phyloP scores from a whole-genome alignment of 2,888 invertebrate genomes.

The Leptopilina drosophilae region DNA sequence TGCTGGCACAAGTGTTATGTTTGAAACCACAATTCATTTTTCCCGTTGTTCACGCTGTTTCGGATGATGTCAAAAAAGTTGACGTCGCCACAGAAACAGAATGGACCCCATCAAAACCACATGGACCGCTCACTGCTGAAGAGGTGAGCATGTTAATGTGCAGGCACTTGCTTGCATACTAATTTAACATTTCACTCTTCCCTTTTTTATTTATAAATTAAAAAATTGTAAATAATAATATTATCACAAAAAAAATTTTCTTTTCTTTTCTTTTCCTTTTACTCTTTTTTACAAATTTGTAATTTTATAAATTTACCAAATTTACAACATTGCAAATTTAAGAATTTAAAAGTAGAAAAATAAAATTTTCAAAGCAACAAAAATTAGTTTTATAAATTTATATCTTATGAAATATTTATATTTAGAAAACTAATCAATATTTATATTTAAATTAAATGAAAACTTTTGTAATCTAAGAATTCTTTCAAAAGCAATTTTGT shows the following conservation, averaged over 20 bases:
- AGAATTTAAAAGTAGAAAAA: too few species aligned
- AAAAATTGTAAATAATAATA: not conserved
- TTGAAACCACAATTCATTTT: slow-evolving; percentile 63
- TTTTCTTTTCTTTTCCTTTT: not conserved
- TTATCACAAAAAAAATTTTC: not conserved
- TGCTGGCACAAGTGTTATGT: slow-evolving; percentile 61
- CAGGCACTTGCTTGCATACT: slow-evolving; percentile 56
- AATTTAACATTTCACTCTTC: not conserved
- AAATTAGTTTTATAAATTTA: too few species aligned
- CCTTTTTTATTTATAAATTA: slow-evolving; percentile 17
- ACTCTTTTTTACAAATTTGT: not conserved
- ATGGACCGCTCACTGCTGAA: slow-evolving; percentile 71
- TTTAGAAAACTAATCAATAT: too few species aligned
- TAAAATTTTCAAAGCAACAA: too few species aligned
- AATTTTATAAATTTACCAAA: too few species aligned
- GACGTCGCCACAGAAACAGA: slow-evolving; percentile 23
- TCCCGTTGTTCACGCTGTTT: slow-evolving; percentile 58
- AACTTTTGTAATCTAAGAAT: too few species aligned
- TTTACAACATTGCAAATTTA: too few species aligned
- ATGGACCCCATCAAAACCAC: slow-evolving; percentile 46
- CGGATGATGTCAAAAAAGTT: slow-evolving; percentile 3
- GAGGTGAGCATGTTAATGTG: slow-evolving; percentile 70
- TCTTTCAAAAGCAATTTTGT: too few species aligned
- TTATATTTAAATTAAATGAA: too few species aligned
- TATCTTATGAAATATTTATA: too few species aligned